Conservation (phyloP, 2,888 invertebrate genomes). For the Athripsodes cinereus region DNA sequence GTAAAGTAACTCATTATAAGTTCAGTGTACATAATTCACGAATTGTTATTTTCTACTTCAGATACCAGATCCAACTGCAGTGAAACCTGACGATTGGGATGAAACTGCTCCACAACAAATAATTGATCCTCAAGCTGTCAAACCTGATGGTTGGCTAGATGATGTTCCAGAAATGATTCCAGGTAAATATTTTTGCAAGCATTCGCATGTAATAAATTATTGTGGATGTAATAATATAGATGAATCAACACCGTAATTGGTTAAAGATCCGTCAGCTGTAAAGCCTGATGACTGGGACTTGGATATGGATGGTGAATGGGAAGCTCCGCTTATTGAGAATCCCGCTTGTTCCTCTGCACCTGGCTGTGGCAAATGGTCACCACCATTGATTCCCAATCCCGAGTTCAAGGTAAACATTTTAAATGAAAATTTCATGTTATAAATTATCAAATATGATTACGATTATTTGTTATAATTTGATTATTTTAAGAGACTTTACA, state of each 20-base stretch:
- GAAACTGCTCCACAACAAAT: slow-evolving; percentile 90
- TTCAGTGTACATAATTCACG: neutral
- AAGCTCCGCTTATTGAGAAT: slow-evolving; percentile 88
- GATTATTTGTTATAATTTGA: neutral
- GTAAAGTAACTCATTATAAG: neutral
- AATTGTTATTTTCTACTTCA: neutral
- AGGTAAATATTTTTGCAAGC: slow-evolving; percentile 31
- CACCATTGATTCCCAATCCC: slow-evolving; percentile 82
- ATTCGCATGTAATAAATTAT: neutral
- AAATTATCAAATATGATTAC: neutral
- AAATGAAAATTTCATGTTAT: neutral
- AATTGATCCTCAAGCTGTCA: slow-evolving; percentile 73
- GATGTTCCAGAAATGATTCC: slow-evolving; percentile 81
- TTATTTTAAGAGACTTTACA: neutral
- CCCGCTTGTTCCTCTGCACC: slow-evolving; percentile 70
- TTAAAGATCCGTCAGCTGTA: slow-evolving; percentile 68
- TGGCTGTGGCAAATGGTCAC: slow-evolving; percentile 90
- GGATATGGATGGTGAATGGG: slow-evolving; percentile 99
- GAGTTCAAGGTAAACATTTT: slow-evolving; percentile 59
- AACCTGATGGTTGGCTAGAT: slow-evolving; percentile 90
- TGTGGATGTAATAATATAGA: neutral
- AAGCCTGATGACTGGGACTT: slow-evolving; percentile 96
- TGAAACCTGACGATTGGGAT: slow-evolving; percentile 96
- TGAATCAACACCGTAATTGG: neutral
- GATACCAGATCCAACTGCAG: slow-evolving; percentile 82